Conservation (phyloP, 2,113 vertebrate species). For the Cromileptes altivelis region DNA sequence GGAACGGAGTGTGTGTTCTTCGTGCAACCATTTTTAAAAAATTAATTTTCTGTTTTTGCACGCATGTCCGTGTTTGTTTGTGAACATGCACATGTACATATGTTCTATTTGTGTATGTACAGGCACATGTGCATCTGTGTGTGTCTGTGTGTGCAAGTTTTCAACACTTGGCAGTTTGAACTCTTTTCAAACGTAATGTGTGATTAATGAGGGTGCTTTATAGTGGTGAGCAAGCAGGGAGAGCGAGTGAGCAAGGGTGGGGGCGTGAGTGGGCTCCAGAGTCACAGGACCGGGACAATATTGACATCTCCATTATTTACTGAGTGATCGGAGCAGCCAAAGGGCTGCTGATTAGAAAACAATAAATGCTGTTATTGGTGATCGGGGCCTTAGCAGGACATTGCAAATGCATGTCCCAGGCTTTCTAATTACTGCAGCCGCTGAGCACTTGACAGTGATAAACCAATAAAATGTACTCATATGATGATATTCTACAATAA, state of each 20-base stretch:
- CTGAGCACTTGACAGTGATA: conserved; percentile 75
- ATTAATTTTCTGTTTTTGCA: neutral
- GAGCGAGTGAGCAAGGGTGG: conserved; percentile 28
- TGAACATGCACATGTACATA: neutral
- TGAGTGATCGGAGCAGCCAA: conserved; percentile 84
- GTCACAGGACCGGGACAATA: conserved; percentile 82
- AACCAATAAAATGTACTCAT: conserved; percentile 46
- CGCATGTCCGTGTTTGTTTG: neutral
- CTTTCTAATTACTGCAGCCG: conserved; percentile 83
- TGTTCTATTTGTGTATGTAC: conserved; percentile 5
- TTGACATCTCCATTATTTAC: conserved; percentile 88
- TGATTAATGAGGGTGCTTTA: conserved; percentile 86
- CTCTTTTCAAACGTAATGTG: conserved; percentile 80
- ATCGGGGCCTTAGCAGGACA: conserved; percentile 78
- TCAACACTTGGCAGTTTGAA: conserved; percentile 77
- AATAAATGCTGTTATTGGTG: conserved; percentile 87
- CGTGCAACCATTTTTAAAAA: neutral
- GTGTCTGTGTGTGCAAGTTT: conserved; percentile 38
- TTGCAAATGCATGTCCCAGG: conserved; percentile 79
- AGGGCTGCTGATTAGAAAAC: conserved; percentile 88
- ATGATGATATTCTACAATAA: too few species aligned
- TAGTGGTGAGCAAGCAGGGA: conserved; percentile 62
- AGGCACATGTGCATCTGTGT: neutral
- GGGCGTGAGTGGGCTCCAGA: conserved; percentile 64
- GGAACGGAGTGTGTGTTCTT: neutral